Evolutionary conservation across 2,797 vertebrate species (phyloP).

Genomic region (Cirrhinus mrigala): DNA sequence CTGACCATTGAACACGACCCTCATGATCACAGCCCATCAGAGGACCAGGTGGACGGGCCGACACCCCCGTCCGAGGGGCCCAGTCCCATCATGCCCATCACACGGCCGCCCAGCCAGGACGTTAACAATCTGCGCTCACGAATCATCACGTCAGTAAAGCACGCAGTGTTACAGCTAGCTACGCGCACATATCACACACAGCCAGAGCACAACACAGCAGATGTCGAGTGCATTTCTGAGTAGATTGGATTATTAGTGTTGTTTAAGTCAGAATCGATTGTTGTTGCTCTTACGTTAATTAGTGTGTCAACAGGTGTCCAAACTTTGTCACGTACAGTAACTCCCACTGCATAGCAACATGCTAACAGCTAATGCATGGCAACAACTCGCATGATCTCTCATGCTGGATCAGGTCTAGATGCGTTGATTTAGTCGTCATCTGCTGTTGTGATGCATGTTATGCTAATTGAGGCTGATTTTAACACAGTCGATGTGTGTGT

Average conservation of each 20-base stretch:
- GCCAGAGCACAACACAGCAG: background rate
- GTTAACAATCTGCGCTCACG: slow-evolving; percentile 74
- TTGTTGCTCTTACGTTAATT: background rate
- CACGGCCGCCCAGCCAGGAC: slow-evolving; percentile 77
- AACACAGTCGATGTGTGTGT: background rate
- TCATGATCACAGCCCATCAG: slow-evolving; percentile 76
- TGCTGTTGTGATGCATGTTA: background rate
- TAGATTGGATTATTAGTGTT: too few relatives aligned
- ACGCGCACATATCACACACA: background rate
- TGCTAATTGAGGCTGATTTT: background rate
- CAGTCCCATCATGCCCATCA: slow-evolving; percentile 78
- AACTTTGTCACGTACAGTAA: background rate
- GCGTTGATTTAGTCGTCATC: background rate
- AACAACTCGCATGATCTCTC: background rate
- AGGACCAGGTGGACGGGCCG: slow-evolving; percentile 70
- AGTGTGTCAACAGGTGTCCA: background rate
- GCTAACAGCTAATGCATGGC: background rate
- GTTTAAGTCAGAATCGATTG: background rate
- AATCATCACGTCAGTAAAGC: slow-evolving; percentile 85
- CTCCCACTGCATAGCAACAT: background rate
- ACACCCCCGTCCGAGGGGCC: slow-evolving; percentile 74
- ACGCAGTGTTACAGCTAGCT: too few relatives aligned
- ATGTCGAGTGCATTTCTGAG: too few relatives aligned
- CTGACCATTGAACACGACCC: slow-evolving; percentile 96
- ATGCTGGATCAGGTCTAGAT: background rate